Conservation (phyloP, 2,797 vertebrate species). For the Lophura swinhoii region DNA sequence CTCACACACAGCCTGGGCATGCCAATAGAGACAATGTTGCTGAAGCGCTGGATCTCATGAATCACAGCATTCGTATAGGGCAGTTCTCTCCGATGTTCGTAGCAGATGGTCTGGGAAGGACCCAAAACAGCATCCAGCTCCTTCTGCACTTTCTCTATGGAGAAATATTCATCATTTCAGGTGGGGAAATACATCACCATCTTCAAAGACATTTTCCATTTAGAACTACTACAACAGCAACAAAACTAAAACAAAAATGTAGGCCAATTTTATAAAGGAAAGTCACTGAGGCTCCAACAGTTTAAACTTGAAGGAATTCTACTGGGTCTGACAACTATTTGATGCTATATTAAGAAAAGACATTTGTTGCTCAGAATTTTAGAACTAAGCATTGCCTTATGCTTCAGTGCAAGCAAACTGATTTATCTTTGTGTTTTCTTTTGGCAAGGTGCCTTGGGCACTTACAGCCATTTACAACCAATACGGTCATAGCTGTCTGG, state of each 20-base stretch:
- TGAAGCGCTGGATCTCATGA: conserved; percentile 64
- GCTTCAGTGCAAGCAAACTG: not conserved
- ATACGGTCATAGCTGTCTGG: not conserved
- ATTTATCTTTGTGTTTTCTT: not conserved
- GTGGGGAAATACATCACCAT: not conserved
- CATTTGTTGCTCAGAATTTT: not conserved
- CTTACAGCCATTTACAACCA: not conserved
- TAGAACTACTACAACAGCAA: not conserved
- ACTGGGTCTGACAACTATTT: not conserved
- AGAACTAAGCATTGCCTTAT: not conserved
- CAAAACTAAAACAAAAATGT: not conserved
- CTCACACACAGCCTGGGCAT: conserved; percentile 64
- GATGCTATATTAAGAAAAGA: not conserved
- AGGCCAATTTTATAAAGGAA: not conserved
- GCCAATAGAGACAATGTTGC: conserved; percentile 50
- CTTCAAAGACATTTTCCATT: not conserved
- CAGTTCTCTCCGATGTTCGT: conserved; percentile 37
- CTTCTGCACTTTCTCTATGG: conserved; percentile 64
- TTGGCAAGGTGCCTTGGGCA: not conserved
- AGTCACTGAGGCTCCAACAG: not conserved
- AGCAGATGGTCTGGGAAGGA: conserved; percentile 18
- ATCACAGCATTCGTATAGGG: conserved; percentile 65
- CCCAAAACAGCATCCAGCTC: conserved; percentile 55
- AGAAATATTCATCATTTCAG: not conserved
- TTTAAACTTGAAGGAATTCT: not conserved